Conservation (phyloP, 2,888 invertebrate genomes). For the Cotesia congregata region DNA sequence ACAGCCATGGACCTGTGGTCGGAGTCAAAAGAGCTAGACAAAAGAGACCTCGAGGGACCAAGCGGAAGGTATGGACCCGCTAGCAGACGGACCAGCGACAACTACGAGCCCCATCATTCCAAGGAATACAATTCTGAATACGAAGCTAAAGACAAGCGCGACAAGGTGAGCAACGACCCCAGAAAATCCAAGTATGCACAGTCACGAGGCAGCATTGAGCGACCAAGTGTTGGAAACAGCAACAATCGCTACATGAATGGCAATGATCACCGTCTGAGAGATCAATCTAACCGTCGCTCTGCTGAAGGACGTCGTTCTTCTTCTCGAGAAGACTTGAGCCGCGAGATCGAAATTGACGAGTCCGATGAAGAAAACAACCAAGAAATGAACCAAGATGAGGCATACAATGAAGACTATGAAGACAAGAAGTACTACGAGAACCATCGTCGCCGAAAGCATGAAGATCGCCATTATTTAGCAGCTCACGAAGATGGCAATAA, state of each 20-base stretch:
- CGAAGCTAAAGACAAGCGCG: conserved; percentile 43
- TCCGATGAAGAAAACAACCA: conserved; percentile 62
- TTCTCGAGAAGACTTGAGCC: conserved; percentile 44
- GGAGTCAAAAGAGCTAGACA: conserved; percentile 58
- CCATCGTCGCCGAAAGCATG: conserved; percentile 56
- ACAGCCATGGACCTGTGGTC: conserved; percentile 70
- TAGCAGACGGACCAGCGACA: conserved; percentile 43
- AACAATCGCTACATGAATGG: conserved; percentile 41
- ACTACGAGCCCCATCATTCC: conserved; percentile 43
- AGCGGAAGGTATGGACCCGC: conserved; percentile 37
- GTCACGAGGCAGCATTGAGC: conserved; percentile 38
- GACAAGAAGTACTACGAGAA: conserved; percentile 56
- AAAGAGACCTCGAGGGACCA: conserved; percentile 40
- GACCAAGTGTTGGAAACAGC: neutral
- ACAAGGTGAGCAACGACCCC: conserved; percentile 37
- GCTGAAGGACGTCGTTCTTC: conserved; percentile 43
- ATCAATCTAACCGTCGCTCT: conserved; percentile 34
- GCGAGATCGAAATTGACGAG: conserved; percentile 52
- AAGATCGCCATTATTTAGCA: neutral
- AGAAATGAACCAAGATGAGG: conserved; percentile 56
- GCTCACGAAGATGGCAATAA: neutral
- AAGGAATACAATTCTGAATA: conserved; percentile 46
- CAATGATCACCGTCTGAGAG: conserved; percentile 39
- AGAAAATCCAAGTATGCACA: conserved; percentile 59
- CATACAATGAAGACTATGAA: conserved; percentile 43